A percentile compares a stretch with the other conserved stretches of the same genome.
phyloP scores from a whole-genome alignment of 2,113 vertebrate species.

The Hippocampus guttulatus region DNA sequence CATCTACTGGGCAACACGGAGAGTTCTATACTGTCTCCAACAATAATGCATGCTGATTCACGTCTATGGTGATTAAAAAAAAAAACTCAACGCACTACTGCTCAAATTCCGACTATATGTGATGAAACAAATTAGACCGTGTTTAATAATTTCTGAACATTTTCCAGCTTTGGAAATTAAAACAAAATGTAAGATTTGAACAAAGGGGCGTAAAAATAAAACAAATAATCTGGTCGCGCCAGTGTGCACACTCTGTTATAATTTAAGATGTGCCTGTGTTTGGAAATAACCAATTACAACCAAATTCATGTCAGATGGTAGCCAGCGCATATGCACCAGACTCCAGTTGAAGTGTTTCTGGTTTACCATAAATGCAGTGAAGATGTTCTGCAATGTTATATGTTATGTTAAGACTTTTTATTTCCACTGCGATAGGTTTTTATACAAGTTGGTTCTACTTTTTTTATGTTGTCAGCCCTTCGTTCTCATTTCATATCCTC shows the following conservation, averaged over 20 bases:
- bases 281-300: not conserved
- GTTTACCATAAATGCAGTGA: not conserved
- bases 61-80: not conserved
- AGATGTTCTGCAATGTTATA: not conserved
- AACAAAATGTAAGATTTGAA: not conserved
- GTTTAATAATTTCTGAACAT: not conserved
- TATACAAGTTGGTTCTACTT: not conserved
- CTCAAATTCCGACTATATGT: not conserved
- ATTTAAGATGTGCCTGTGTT: not conserved
- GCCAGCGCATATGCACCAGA: not conserved
- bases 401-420: not conserved
- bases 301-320: not conserved
- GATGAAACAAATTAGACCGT: not conserved
- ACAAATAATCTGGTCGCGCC: too few relatives aligned
- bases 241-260: not conserved
- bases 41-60: not conserved
- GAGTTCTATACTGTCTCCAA: not conserved
- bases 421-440: not conserved
- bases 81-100: not conserved
- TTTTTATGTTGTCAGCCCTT: too few relatives aligned
- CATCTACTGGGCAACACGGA: conserved; percentile 48
- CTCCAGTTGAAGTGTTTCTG: not conserved
- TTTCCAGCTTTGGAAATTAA: not conserved
- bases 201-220: not conserved
- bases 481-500: too few relatives aligned